phyloP scores from a whole-genome alignment of 2,888 invertebrate genomes.

The Cephus nigrinus region DNA sequence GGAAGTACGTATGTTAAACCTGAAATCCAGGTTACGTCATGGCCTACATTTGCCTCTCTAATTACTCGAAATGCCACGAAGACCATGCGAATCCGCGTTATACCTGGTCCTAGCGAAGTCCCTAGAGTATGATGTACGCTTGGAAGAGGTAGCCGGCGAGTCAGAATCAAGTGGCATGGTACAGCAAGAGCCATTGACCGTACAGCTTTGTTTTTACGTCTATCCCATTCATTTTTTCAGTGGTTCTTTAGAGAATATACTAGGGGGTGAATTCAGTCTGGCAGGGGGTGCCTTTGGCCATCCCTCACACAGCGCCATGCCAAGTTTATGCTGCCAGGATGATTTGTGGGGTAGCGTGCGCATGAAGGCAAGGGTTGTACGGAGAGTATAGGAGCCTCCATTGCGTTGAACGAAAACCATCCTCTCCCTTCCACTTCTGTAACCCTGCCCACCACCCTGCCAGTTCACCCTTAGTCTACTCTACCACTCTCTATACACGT shows the following conservation, averaged over 20 bases:
- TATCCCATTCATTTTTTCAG: not conserved
- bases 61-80: not conserved
- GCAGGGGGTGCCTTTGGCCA: not conserved
- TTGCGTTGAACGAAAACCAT: not conserved
- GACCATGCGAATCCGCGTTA: not conserved
- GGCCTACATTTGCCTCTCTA: not conserved
- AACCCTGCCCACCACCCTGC: not conserved
- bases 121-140: not conserved
- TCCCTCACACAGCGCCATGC: not conserved
- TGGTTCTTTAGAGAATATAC: not conserved
- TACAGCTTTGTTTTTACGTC: not conserved
- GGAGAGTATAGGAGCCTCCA: not conserved
- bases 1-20: not conserved
- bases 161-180: not conserved
- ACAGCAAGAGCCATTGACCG: not conserved
- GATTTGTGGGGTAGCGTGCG: conserved; percentile 12
- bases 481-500: not conserved
- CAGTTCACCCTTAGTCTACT: not conserved
- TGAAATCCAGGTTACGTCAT: not conserved
- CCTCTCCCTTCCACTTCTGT: not conserved
- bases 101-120: not conserved
- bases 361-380: conserved; percentile 13
- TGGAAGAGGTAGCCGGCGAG: not conserved
- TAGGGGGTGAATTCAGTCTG: not conserved
- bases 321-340: conserved; percentile 1